A percentile compares a stretch with the other conserved stretches of the same genome.
Conservation (phyloP, 2,888 invertebrate species). For the Lysandra bellargus region DNA sequence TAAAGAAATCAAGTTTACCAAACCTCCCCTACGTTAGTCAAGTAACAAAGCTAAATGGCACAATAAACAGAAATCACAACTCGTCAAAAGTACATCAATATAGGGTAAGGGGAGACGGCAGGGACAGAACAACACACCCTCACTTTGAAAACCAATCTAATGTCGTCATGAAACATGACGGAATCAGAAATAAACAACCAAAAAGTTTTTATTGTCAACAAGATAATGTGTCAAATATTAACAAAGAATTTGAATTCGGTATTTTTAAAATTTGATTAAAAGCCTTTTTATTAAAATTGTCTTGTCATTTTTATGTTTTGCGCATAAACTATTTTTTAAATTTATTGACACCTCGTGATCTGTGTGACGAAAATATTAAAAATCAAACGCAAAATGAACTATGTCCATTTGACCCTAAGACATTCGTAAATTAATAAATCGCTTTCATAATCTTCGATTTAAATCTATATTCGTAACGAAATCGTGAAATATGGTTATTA, state of each 20-base stretch:
- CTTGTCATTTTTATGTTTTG: not conserved
- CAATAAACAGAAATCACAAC: conserved; percentile 74
- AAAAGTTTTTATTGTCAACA: not conserved
- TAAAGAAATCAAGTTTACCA: conserved; percentile 42
- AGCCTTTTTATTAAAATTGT: not conserved
- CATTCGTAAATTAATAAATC: not conserved
- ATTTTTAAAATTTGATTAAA: not conserved
- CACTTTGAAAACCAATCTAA: conserved; percentile 49
- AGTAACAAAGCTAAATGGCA: conserved; percentile 64
- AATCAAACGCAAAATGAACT: not conserved
- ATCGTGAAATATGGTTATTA: conserved; percentile 6
- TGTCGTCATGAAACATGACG: not conserved
- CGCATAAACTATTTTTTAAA: not conserved
- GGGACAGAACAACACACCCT: conserved; percentile 53
- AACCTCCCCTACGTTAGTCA: conserved; percentile 46
- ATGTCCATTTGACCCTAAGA: conserved; percentile 1
- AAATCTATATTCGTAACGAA: conserved; percentile 7
- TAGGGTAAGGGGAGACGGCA: conserved; percentile 57
- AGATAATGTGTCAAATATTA: not conserved
- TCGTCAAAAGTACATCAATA: conserved; percentile 76
- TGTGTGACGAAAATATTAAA: not conserved
- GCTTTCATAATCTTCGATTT: not conserved
- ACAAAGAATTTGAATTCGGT: no score
- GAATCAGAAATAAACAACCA: not conserved
- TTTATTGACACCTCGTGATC: not conserved